Evolutionary conservation across 2,797 vertebrate genomes (phyloP).

Genomic region (Chrosomus eos): DNA sequence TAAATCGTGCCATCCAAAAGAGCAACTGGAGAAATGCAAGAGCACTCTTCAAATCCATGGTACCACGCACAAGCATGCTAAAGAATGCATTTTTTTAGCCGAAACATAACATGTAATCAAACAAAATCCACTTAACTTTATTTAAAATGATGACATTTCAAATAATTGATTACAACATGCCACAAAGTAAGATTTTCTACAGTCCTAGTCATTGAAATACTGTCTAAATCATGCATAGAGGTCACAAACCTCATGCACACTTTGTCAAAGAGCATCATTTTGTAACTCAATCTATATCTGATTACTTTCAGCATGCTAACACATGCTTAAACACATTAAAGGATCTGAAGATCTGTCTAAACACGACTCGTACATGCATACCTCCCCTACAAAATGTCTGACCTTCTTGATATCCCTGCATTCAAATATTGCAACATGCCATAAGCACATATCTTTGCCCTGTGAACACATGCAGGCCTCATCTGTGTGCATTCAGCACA

Average conservation of each 20-base stretch:
- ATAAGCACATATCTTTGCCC: slow-evolving; percentile 47
- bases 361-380: slow-evolving; percentile 31
- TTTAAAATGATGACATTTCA: background rate
- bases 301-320: background rate
- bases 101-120: background rate
- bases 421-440: slow-evolving; percentile 46
- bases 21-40: slow-evolving; percentile 57
- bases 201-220: background rate
- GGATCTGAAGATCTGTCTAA: background rate
- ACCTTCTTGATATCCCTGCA: slow-evolving; percentile 24
- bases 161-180: background rate
- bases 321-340: slow-evolving; percentile 22
- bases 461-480: slow-evolving; percentile 58
- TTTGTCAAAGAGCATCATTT: background rate
- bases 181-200: background rate
- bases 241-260: slow-evolving; percentile 20
- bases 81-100: slow-evolving; percentile 21
- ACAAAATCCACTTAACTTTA: background rate
- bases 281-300: background rate
- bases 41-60: slow-evolving; percentile 47
- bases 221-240: slow-evolving; percentile 24
- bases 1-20: slow-evolving; percentile 66
- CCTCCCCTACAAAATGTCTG: background rate
- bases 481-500: slow-evolving; percentile 23
- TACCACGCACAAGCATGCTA: slow-evolving; percentile 58